Percentiles rank a stretch among this genome's conserved stretches.
Evolutionary conservation across 2,888 invertebrate genomes (phyloP).

Genomic region (Pterostichus niger): DNA sequence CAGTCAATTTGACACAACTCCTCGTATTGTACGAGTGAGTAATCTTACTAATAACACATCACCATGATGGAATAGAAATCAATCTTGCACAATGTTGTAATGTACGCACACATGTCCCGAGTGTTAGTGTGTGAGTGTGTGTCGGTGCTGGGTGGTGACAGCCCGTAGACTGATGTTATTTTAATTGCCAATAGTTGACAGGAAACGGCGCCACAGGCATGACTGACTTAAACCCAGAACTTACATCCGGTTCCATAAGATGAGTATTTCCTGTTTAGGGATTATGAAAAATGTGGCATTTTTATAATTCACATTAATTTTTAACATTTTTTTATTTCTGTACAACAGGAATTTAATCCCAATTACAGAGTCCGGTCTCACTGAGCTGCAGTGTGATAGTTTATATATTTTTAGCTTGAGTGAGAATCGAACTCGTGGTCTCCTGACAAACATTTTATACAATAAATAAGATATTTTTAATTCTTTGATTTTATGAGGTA

Average conservation of each 20-base stretch:
- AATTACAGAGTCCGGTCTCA: too few relatives aligned
- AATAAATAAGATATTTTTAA: too few relatives aligned
- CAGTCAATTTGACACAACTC: neutral
- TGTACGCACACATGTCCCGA: slow-evolving; percentile 16
- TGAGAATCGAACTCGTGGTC: too few relatives aligned
- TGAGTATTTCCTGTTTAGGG: slow-evolving; percentile 1
- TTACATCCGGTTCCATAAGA: slow-evolving; percentile 44
- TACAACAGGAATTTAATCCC: too few relatives aligned
- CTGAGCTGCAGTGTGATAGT: too few relatives aligned
- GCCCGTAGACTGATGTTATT: slow-evolving; percentile 63
- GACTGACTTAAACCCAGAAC: slow-evolving; percentile 43
- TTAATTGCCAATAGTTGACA: slow-evolving; percentile 64
- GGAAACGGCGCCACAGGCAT: slow-evolving; percentile 57
- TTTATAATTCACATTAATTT: too few relatives aligned
- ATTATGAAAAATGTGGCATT: too few relatives aligned
- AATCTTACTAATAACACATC: slow-evolving; percentile 4
- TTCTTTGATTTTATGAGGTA: too few relatives aligned
- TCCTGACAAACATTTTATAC: too few relatives aligned
- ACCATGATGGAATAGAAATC: slow-evolving; percentile 30
- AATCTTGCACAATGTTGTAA: slow-evolving; percentile 27
- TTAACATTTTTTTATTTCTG: too few relatives aligned
- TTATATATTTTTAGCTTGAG: too few relatives aligned
- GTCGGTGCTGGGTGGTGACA: slow-evolving; percentile 54
- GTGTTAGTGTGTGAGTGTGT: slow-evolving; percentile 12
- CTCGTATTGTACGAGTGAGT: neutral